Evolutionary conservation across 2,888 invertebrate species (phyloP).

Genomic region (Eupithecia vulgata): DNA sequence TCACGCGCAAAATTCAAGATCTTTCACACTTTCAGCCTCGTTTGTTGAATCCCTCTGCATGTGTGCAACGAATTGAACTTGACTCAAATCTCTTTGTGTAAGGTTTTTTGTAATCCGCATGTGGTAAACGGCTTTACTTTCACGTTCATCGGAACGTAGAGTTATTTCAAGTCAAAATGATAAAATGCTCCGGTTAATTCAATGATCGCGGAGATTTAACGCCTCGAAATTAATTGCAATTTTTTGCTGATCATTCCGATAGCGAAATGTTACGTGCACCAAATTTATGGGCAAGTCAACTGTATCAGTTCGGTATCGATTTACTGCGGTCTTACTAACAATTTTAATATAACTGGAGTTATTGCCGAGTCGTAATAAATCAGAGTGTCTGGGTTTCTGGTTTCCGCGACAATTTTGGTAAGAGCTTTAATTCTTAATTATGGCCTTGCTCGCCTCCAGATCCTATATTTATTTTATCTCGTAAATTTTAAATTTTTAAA

Average conservation of each 20-base stretch:
- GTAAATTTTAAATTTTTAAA: conserved; percentile 46
- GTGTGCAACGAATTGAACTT: conserved; percentile 30
- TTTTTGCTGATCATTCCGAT: conserved; percentile 45
- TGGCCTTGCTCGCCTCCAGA: conserved; percentile 60
- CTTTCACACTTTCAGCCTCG: conserved; percentile 40
- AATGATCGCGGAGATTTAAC: conserved; percentile 29
- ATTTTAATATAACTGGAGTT: conserved; percentile 71
- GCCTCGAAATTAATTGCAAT: conserved; percentile 36
- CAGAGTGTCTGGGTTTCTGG: conserved; percentile 57
- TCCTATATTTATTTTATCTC: conserved; percentile 71
- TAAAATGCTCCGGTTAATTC: conserved; percentile 23
- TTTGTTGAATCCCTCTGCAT: conserved; percentile 30
- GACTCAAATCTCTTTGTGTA: conserved; percentile 19
- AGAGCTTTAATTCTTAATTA: conserved; percentile 80
- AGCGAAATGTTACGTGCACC: conserved; percentile 37
- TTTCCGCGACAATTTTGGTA: conserved; percentile 70
- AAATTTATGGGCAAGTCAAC: conserved; percentile 51
- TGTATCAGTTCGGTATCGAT: conserved; percentile 57
- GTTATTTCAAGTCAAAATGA: conserved; percentile 13
- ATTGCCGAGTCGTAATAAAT: conserved; percentile 71
- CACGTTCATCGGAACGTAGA: conserved; percentile 5
- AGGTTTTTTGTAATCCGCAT: conserved; percentile 11
- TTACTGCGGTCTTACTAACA: conserved; percentile 63
- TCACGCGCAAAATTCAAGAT: conserved; percentile 37
- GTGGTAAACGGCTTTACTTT: conserved; percentile 11